Base-by-base conservation (phyloP, 2,797 vertebrate genomes). In the Oophaga sylvatica region DNA sequence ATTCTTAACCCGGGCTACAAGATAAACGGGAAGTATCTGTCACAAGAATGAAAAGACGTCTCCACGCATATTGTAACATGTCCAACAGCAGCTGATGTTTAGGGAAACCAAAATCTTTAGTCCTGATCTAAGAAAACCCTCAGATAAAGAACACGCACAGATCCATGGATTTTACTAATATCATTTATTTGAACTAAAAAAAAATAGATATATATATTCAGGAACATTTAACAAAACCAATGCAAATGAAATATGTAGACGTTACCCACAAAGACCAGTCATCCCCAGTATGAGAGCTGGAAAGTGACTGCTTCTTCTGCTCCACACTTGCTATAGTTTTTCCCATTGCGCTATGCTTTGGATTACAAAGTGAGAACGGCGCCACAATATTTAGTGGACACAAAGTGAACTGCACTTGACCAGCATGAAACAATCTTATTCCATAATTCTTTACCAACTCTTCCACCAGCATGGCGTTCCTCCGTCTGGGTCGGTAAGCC, bases 151-250 rank as follows among this genome's bases (percentile, higher is more conserved):
- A 17, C 56, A 29, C 3, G 41, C 2, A 13, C 16, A 59, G 1
- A 59, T 17, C 17, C 12, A 79, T 31, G 10, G 1, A 35, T 26
- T 29, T 19, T 56, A 11, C 19, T 22, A 68, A 56, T 20, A 70
- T 67, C 26, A 71, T 83, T 71, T 71, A 83, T 70, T 70, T 11
- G 1, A 16, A 59, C 53, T 29, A 56, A 82, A 68, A 70, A 56
- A 1, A 73, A 53, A 11, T 15, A 48, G 20, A 75, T 26, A n/a
- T 22, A 76, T 35, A 35, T 22, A 70, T 70, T 35, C 19, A 20
- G 20, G 19, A 73, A 73, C 9, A 73, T 20, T 45, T 45, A 45
- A 22, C 17, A 73, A 22, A 22, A 12, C 7, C 20, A 22, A 3
- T 12, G 41, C 19, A 41, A 70, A 31, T 48, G 7, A 22, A 75